phyloP scores from a whole-genome alignment of 2,113 vertebrate genomes.

The Ammospiza caudacuta region DNA sequence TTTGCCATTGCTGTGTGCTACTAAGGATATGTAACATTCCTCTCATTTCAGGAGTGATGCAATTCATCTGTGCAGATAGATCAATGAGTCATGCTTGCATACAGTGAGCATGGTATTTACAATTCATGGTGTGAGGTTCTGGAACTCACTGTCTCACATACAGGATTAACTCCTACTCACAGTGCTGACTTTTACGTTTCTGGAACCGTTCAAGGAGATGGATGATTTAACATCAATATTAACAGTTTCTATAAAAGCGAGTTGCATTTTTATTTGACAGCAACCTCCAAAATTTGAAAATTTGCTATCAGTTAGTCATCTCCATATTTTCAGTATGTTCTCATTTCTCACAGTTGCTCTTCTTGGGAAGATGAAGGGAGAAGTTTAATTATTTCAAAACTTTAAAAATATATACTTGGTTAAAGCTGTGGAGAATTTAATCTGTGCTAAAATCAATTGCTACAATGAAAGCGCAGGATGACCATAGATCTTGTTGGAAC shows the following conservation, averaged over 20 bases:
- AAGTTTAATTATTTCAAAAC: not conserved
- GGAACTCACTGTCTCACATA: not conserved
- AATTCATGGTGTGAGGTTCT: not conserved
- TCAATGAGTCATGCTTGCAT: not conserved
- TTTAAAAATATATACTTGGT: not conserved
- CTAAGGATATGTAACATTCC: not conserved
- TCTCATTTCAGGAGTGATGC: not conserved
- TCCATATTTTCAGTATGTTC: not conserved
- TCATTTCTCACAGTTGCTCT: not conserved
- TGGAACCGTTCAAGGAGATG: not conserved
- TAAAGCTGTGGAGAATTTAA: not conserved
- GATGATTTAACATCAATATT: conserved; percentile 18
- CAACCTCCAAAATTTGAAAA: not conserved
- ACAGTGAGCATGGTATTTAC: conserved; percentile 1
- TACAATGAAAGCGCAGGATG: not conserved
- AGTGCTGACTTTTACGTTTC: not conserved
- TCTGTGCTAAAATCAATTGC: not conserved
- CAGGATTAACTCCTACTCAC: not conserved
- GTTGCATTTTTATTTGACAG: not conserved
- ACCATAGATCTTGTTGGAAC: not conserved
- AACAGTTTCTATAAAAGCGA: not conserved
- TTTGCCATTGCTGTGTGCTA: not conserved
- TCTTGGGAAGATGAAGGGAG: not conserved
- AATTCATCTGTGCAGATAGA: not conserved
- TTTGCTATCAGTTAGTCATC: not conserved